phyloP scores from a whole-genome alignment of 2,797 vertebrate species.

The Antennarius maculatus region DNA sequence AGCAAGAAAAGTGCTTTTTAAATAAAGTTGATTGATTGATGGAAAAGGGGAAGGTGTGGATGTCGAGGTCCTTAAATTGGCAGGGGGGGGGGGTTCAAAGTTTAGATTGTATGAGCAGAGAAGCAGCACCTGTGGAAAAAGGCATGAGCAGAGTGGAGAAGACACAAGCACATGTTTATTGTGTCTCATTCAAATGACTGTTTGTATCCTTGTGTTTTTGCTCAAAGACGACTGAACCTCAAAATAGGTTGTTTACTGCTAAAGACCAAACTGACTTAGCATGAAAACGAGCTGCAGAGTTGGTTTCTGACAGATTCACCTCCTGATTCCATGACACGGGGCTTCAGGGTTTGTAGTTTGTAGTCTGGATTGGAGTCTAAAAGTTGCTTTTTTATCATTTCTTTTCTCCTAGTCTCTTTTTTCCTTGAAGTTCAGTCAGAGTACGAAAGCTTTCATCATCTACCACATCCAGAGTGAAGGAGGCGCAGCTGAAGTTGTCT shows the following conservation, averaged over 20 bases:
- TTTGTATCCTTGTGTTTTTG: constrained; percentile 63
- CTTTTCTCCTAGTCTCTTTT: not conserved
- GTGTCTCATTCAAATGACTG: not conserved
- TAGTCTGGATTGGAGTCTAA: constrained; percentile 14
- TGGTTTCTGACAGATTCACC: constrained; percentile 12
- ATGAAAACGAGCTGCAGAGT: constrained; percentile 36
- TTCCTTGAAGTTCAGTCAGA: constrained; percentile 16
- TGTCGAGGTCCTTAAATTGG: constrained; percentile 42
- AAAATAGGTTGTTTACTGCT: constrained; percentile 28
- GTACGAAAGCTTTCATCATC: constrained; percentile 15
- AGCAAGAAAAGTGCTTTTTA: too few species aligned
- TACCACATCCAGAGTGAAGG: constrained; percentile 11
- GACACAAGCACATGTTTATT: not conserved
- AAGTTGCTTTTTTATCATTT: not conserved
- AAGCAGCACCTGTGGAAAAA: constrained; percentile 72
- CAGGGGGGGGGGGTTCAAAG: constrained; percentile 26
- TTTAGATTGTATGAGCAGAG: constrained; percentile 72
- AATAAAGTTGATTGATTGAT: too few species aligned
- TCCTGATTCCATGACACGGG: not conserved
- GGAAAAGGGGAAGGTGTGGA: constrained; percentile 16
- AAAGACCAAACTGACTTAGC: constrained; percentile 33
- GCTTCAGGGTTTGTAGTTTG: not conserved
- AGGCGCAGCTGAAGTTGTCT: constrained; percentile 9
- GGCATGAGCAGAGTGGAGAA: constrained; percentile 56
- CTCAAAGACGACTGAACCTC: constrained; percentile 28